Conservation (phyloP, 1,140 invertebrate genomes). For the Achatina immaculata region DNA sequence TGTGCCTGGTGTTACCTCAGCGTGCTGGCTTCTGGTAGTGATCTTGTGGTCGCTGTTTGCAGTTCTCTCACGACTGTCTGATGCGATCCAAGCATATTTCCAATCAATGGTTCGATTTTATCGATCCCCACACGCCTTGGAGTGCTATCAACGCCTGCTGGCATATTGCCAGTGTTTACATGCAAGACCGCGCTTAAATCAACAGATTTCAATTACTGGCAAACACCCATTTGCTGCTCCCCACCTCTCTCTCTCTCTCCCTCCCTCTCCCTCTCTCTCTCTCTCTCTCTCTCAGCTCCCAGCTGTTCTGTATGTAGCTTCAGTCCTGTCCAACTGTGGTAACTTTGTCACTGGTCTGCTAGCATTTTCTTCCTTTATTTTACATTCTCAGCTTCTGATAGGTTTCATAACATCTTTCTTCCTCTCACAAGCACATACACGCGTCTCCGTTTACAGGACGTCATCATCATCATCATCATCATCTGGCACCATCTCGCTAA, state of each 20-base stretch:
- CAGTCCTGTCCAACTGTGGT: background rate
- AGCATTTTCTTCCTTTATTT: too few relatives aligned
- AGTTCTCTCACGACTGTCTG: background rate
- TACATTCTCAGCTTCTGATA: too few relatives aligned
- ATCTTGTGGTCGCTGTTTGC: too few relatives aligned
- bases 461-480: too few relatives aligned
- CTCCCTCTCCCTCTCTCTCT: constrained; percentile 25
- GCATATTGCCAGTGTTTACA: background rate
- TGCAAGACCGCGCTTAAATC: background rate
- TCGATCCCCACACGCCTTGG: background rate
- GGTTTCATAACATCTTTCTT: too few relatives aligned
- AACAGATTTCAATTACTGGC: background rate
- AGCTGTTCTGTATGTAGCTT: background rate
- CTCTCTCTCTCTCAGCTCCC: background rate
- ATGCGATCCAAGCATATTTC: constrained; percentile 4
- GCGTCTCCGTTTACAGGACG: too few relatives aligned
- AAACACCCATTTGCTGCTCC: background rate
- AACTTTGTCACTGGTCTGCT: background rate
- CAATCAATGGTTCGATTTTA: constrained; percentile 6
- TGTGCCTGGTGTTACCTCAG: too few relatives aligned
- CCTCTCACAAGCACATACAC: constrained; percentile 12
- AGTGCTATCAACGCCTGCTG: background rate
- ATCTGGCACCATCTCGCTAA: too few relatives aligned
- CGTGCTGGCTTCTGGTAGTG: too few relatives aligned
- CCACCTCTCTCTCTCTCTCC: constrained; percentile 16